phyloP scores from a whole-genome alignment of 2,888 invertebrate genomes.

The Nemurella pictetii region DNA sequence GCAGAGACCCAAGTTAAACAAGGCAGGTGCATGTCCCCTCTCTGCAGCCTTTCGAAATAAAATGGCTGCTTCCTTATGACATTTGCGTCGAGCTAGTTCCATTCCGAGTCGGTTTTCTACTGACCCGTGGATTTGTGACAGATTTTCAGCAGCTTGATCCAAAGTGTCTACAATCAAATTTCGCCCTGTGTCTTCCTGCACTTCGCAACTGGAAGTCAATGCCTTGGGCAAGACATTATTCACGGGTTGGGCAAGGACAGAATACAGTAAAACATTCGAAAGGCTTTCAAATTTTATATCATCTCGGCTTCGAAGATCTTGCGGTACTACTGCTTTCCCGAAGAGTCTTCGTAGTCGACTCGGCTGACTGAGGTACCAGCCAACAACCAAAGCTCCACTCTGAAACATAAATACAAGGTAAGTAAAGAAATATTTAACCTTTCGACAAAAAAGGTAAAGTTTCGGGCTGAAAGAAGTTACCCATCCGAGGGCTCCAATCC shows the following conservation, averaged over 20 bases:
- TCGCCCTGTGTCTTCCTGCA: conserved; percentile 13
- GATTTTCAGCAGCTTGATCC: conserved; percentile 45
- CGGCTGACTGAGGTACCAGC: conserved; percentile 66
- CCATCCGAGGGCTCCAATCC: conserved; percentile 42
- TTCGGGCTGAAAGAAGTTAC: conserved; percentile 43
- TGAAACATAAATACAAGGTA: conserved; percentile 48
- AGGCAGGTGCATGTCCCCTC: conserved; percentile 62
- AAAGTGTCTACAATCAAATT: conserved; percentile 43
- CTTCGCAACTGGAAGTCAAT: conserved; percentile 42
- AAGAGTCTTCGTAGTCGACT: conserved; percentile 49
- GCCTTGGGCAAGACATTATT: conserved; percentile 40
- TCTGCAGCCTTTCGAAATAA: conserved; percentile 61
- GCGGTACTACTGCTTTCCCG: not conserved
- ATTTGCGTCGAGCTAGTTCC: conserved; percentile 61
- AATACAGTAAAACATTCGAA: not conserved
- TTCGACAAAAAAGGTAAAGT: conserved; percentile 55
- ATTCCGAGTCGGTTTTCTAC: conserved; percentile 64
- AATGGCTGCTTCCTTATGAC: conserved; percentile 60
- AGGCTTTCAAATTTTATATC: conserved; percentile 41
- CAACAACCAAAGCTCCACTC: conserved; percentile 64
- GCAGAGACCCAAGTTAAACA: conserved; percentile 70
- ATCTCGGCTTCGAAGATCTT: too few species aligned
- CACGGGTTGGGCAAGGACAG: conserved; percentile 39
- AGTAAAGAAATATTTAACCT: not conserved
- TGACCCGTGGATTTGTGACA: conserved; percentile 53